Evolutionary conservation across 2,113 vertebrate species (phyloP).

Genomic region (Verasper variegatus): DNA sequence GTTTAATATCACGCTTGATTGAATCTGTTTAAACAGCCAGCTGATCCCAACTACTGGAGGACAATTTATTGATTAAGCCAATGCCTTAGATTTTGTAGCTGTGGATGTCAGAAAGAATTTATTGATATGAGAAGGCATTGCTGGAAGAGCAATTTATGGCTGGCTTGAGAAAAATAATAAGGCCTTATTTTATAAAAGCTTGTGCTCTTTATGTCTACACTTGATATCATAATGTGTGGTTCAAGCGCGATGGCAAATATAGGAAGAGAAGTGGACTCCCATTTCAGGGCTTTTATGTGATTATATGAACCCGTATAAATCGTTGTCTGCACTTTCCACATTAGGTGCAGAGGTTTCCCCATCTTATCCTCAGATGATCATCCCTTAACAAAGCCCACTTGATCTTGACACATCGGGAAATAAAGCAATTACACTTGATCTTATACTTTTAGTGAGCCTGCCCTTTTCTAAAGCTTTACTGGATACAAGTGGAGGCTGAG

Average conservation of each 20-base stretch:
- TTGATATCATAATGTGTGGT: background rate
- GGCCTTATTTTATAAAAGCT: background rate
- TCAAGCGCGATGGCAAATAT: background rate
- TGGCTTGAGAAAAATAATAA: constrained; percentile 27
- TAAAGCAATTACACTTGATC: background rate
- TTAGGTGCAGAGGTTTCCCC: background rate
- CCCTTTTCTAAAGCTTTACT: background rate
- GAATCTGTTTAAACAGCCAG: constrained; percentile 23
- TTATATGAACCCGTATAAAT: background rate
- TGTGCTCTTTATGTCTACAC: background rate
- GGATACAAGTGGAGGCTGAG: background rate
- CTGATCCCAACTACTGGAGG: constrained; percentile 22
- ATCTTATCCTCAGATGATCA: background rate
- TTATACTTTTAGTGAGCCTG: background rate
- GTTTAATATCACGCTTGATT: background rate
- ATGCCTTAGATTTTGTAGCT: constrained; percentile 28
- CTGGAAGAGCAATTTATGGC: background rate
- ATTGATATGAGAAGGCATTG: constrained; percentile 26
- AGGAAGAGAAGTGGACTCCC: background rate
- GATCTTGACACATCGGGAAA: background rate
- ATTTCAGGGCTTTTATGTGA: constrained; percentile 7
- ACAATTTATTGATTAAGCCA: constrained; percentile 43
- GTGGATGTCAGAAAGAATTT: constrained; percentile 19
- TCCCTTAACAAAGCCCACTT: background rate
- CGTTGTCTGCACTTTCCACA: background rate